These are phyloP conservation scores for Lonchura striata DNA, from an alignment of 2,113 vertebrate genomes.

Conservation along the genomic window DNA sequence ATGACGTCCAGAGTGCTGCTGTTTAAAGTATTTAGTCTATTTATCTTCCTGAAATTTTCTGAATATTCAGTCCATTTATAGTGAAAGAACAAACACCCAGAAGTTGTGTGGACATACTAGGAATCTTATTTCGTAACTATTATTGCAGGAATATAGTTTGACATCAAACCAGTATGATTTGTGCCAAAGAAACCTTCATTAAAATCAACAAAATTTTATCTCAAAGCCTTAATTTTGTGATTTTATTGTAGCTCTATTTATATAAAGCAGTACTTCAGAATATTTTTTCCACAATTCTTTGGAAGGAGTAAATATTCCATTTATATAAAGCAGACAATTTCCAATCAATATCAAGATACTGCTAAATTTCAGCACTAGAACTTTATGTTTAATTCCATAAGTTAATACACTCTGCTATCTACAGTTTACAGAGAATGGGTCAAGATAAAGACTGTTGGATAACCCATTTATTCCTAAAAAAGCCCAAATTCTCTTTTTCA, in stretches of 20 bases:
- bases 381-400: constrained; percentile 14
- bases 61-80: background rate
- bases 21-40: background rate
- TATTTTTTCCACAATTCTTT: background rate
- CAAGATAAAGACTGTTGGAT: constrained; percentile 8
- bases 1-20: background rate
- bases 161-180: background rate
- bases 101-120: background rate
- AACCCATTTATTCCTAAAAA: constrained; percentile 43
- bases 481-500: constrained; percentile 11
- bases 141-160: background rate
- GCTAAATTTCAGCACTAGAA: background rate
- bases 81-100: background rate
- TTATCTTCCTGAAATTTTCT: background rate
- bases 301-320: background rate
- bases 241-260: background rate
- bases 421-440: background rate
- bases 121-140: background rate
- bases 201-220: constrained; percentile 10
- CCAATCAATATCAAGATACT: background rate
- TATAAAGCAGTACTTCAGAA: background rate
- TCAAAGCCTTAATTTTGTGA: background rate
- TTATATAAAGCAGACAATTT: background rate
- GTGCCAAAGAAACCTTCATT: background rate
- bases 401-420: background rate